Evolutionary conservation across 1,140 invertebrate genomes (phyloP).

Genomic region (Drosophila malerkotliana): DNA sequence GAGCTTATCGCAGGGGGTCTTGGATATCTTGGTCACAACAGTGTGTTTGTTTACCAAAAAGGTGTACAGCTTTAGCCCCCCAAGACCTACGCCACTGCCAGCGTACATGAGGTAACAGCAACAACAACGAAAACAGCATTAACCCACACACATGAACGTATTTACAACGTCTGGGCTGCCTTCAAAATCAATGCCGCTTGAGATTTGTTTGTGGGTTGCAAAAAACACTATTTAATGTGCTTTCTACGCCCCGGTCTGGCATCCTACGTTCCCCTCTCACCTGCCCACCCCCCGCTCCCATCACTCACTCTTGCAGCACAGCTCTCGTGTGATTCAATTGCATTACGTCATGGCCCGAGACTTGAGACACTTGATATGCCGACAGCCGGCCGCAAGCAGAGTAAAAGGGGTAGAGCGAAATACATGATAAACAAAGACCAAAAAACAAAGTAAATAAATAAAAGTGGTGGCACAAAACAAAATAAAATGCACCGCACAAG

Average conservation of each 20-base stretch:
- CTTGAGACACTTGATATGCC: conserved; percentile 59
- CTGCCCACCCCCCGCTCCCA: neutral
- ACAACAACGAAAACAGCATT: conserved; percentile 13
- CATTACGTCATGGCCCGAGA: conserved; percentile 63
- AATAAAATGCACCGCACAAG: conserved; percentile 22
- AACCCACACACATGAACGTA: conserved; percentile 12
- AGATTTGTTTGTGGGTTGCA: conserved; percentile 61
- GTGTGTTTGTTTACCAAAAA: too few species aligned
- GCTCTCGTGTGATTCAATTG: conserved; percentile 34
- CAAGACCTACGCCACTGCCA: conserved; percentile 8
- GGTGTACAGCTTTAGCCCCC: neutral
- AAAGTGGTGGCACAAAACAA: conserved; percentile 22
- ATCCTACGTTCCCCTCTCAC: neutral
- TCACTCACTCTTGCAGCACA: conserved; percentile 20
- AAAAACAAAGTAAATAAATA: conserved; percentile 26
- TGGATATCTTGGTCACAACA: neutral
- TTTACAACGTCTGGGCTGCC: conserved; percentile 47
- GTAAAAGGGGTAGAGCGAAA: conserved; percentile 53
- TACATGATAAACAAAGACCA: conserved; percentile 29
- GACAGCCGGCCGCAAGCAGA: conserved; percentile 34
- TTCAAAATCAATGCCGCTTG: conserved; percentile 71
- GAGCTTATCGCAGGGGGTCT: neutral
- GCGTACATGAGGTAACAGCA: conserved; percentile 20
- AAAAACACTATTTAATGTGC: conserved; percentile 42
- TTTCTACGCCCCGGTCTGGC: conserved; percentile 31